These are phyloP conservation scores for Adelges cooleyi DNA, from an alignment of 1,140 invertebrate genomes.

Conservation along the genomic window DNA sequence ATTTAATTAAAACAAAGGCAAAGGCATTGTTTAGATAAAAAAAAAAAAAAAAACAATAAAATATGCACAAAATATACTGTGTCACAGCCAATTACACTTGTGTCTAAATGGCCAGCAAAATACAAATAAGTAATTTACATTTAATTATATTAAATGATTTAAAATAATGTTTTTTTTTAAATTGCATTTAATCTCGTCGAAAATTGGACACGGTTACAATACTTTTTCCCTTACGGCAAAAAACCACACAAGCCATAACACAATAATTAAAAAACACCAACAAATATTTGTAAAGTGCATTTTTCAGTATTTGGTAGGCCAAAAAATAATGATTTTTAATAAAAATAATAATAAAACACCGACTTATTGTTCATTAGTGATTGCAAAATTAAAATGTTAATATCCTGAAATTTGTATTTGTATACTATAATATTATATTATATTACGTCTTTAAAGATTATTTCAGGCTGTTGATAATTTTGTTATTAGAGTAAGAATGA, in stretches of 20 bases:
- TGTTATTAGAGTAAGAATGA: neutral
- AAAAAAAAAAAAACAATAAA: constrained; percentile 22
- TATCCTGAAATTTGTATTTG: neutral
- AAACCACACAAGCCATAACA: constrained; percentile 28
- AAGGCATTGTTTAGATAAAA: no score
- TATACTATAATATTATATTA: neutral
- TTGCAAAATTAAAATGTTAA: constrained; percentile 2
- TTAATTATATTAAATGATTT: no score
- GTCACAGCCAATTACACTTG: constrained; percentile 25
- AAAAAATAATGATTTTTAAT: no score
- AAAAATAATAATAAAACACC: constrained; percentile 1
- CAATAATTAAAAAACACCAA: constrained; percentile 21
- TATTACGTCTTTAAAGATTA: neutral
- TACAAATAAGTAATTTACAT: constrained; percentile 12
- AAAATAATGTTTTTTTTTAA: no score
- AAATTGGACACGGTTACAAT: constrained; percentile 16
- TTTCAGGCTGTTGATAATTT: neutral
- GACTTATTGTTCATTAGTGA: constrained; percentile 1
- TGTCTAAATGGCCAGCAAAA: constrained; percentile 26
- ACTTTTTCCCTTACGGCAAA: constrained; percentile 15
- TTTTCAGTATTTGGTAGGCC: neutral
- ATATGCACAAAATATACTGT: constrained; percentile 26
- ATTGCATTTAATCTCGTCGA: neutral
- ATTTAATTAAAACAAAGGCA: constrained; percentile 1
- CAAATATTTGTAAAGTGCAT: constrained; percentile 9